Conservation (phyloP, 2,113 vertebrate genomes). For the Cyanoliseus patagonus region DNA sequence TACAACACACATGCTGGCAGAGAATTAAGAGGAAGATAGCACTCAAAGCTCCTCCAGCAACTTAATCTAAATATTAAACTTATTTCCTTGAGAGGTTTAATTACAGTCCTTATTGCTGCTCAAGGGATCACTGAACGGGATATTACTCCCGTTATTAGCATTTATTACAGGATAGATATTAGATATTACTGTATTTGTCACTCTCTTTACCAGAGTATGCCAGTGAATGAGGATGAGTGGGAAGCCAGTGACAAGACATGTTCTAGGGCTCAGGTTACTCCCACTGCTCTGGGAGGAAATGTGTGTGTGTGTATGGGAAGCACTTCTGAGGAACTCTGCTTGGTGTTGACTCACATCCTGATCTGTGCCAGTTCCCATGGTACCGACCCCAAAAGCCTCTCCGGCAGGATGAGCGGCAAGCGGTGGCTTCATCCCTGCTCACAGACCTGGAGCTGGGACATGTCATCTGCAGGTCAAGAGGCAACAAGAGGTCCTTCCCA, state of each 20-base stretch:
- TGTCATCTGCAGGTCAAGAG: not conserved
- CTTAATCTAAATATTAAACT: conserved; percentile 58
- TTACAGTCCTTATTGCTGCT: conserved; percentile 60
- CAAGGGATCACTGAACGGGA: conserved; percentile 11
- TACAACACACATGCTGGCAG: not conserved
- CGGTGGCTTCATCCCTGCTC: not conserved
- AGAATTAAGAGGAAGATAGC: not conserved
- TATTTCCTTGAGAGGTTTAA: conserved; percentile 62
- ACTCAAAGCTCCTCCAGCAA: conserved; percentile 30
- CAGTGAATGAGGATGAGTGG: conserved; percentile 7
- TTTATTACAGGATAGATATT: conserved; percentile 49
- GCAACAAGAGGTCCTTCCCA: not conserved
- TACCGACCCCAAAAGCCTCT: not conserved
- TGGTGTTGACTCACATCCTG: conserved; percentile 22
- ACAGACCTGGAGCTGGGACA: fast-evolving
- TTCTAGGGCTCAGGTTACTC: not conserved
- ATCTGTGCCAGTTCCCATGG: conserved; percentile 39
- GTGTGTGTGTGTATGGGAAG: not conserved
- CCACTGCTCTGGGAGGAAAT: not conserved
- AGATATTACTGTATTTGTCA: conserved; percentile 43
- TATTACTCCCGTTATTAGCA: conserved; percentile 47
- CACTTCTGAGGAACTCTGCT: conserved; percentile 3
- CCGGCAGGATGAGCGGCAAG: not conserved
- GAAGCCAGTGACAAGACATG: not conserved
- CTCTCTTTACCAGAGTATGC: not conserved